Evolutionary conservation across 1,140 invertebrate genomes (phyloP).

Genomic region (Bradynema listronoti): DNA sequence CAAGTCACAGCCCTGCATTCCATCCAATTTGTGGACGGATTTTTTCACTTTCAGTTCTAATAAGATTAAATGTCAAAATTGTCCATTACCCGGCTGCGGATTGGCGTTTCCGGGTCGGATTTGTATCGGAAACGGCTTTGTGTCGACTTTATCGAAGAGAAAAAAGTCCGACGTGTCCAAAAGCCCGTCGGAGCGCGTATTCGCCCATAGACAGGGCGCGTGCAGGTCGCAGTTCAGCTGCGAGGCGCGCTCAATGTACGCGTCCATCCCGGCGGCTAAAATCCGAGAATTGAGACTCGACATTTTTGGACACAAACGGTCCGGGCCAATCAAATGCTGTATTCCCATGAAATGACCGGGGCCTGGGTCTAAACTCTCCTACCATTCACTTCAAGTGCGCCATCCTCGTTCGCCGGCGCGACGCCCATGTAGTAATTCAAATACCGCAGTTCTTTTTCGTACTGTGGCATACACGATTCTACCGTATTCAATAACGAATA

Average conservation of each 20-base stretch:
- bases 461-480: conserved; percentile 13
- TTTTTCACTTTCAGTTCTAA: no score
- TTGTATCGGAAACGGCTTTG: conserved; percentile 42
- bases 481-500: not conserved
- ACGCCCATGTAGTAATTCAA: conserved; percentile 41
- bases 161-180: conserved; percentile 46
- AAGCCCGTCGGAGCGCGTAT: conserved; percentile 32
- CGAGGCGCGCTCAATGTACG: conserved; percentile 29
- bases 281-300: not conserved
- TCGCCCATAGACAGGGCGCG: conserved; percentile 33
- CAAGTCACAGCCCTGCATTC: no score
- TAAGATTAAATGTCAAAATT: no score
- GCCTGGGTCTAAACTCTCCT: conserved; percentile 5
- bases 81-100: conserved; percentile 22
- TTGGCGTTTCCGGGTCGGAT: conserved; percentile 37
- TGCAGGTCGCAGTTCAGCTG: conserved; percentile 39
- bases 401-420: conserved; percentile 33
- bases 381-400: conserved; percentile 32
- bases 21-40: no score
- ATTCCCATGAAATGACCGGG: not conserved
- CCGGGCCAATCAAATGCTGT: not conserved
- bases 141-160: conserved; percentile 38
- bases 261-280: conserved; percentile 26
- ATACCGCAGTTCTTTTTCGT: conserved; percentile 30
- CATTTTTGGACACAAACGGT: not conserved